Conservation (phyloP, 2,888 invertebrate genomes). For the Chamaedrilus cognettii region DNA sequence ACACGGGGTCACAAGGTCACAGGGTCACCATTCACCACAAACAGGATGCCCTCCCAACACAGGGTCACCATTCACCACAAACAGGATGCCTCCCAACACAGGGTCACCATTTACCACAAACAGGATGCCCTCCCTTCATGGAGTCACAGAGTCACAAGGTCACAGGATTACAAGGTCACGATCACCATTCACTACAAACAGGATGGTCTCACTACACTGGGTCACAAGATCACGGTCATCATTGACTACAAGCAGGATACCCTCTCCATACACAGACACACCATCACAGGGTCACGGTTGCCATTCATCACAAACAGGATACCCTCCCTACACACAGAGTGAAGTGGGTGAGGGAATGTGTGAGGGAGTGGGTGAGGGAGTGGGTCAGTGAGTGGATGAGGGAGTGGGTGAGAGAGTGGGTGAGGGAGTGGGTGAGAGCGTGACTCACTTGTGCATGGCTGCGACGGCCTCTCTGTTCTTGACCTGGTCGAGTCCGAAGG, state of each 20-base stretch:
- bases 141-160: too few species aligned
- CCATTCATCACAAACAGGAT: constrained; percentile 78
- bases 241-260: constrained; percentile 83
- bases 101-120: constrained; percentile 65
- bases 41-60: constrained; percentile 87
- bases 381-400: too few species aligned
- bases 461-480: constrained; percentile 97
- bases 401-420: too few species aligned
- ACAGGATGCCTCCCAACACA: constrained; percentile 83
- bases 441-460: constrained; percentile 72
- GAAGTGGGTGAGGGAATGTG: too few species aligned
- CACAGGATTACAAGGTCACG: too few species aligned
- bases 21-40: constrained; percentile 68
- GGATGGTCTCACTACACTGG: too few species aligned
- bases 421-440: too few species aligned
- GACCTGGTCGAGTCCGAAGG: constrained; percentile 94
- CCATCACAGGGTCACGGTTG: constrained; percentile 63
- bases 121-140: too few species aligned
- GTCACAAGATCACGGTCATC: constrained; percentile 64
- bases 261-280: too few species aligned
- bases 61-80: constrained; percentile 68
- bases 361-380: too few species aligned
- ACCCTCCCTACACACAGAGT: constrained; percentile 75
- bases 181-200: too few species aligned
- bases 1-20: constrained; percentile 66